These are phyloP conservation scores for Oceanodroma tethys DNA, from an alignment of 2,113 vertebrate species.

Conservation along the genomic window DNA sequence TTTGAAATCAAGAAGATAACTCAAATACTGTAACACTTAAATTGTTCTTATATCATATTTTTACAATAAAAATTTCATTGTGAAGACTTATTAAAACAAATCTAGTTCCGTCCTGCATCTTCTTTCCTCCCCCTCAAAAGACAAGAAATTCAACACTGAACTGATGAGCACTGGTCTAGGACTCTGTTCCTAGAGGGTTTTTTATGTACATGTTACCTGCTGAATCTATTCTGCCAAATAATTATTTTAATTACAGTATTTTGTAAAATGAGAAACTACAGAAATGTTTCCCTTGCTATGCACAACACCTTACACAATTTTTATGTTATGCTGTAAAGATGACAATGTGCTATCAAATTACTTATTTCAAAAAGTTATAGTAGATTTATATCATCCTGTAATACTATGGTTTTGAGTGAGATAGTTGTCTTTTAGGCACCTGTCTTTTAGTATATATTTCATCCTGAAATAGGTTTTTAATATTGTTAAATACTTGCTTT, in stretches of 20 bases:
- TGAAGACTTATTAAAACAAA: not conserved
- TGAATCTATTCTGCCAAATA: not conserved
- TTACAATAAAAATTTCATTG: not conserved
- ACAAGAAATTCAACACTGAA: not conserved
- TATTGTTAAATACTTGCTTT: not conserved
- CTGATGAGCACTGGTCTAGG: not conserved
- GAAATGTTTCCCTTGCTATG: not conserved
- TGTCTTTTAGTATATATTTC: not conserved
- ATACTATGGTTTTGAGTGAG: not conserved
- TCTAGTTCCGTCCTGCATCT: not conserved
- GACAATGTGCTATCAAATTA: not conserved
- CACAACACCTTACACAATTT: not conserved
- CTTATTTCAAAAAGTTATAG: not conserved
- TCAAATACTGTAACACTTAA: not conserved
- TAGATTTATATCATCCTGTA: not conserved
- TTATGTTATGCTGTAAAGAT: not conserved
- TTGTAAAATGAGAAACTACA: not conserved
- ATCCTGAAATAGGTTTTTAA: not conserved
- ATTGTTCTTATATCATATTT: not conserved
- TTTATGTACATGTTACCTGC: not conserved
- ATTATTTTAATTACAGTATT: not conserved
- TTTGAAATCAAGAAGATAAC: not conserved
- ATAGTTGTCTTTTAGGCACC: not conserved
- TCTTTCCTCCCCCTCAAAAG: not conserved
- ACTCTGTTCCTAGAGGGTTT: not conserved